Base-by-base conservation (phyloP, 2,113 vertebrate genomes). In the Prunella fulvescens region DNA sequence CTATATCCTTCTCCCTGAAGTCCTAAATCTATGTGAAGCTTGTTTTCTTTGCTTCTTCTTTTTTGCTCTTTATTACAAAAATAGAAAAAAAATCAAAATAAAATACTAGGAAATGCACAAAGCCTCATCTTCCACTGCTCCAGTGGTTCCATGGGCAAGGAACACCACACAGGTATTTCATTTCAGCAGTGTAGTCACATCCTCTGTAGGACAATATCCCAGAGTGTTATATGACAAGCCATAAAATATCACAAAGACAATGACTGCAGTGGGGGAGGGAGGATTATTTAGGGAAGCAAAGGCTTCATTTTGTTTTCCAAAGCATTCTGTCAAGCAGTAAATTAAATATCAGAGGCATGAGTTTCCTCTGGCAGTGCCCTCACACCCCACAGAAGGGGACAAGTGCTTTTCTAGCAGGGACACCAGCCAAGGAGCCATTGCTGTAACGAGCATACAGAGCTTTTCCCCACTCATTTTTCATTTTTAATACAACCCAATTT, bases 11-110 rank as follows among this genome's bases (percentile, higher is more conserved):
- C 29, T 92, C 65, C 65, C 76, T 73, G 64, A 90, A 90, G 67
- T 45, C 94, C 62, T 96, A 95, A 96, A 95, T 97, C 88, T 94
- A 66, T 95, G 76, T 54, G 83, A 89, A 50, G 56, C n/a, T 61
- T 89, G 71, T 88, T 95, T 96, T 94, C 31, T 71, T 92, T 8
- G 26, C 5, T 35, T 39, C 3, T 35, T 51, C 26, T 42, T 37
- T 80, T 50, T 19, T 15, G 0, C 8, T 85, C 87, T 91, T 95
- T 73, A 72, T 91, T 91, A 76, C 66, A 91, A 89, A 82, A 85
- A 47, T 35, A 56, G n/a, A 86, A 64, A 93, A 94, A 95, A 92
- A 86, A 8, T 50, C 61, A 84, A 95, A 96, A 51, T 64, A 77
- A 85, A 95, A 88, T 77, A 72, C 60, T 56, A 60, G 83, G 48